Conservation (phyloP, 2,888 invertebrate species). For the Sinotaia quadrata region DNA sequence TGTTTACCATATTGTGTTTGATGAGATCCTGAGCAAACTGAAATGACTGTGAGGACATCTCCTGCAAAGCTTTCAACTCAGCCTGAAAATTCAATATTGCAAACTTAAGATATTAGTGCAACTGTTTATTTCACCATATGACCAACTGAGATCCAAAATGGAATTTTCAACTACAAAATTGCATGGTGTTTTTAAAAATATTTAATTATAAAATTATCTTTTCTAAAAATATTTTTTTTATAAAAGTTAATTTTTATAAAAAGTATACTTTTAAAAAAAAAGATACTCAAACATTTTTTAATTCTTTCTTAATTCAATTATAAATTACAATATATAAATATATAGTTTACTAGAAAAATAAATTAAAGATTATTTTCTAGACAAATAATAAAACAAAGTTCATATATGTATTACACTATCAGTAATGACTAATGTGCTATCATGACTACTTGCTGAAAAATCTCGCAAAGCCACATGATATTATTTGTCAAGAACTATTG, state of each 20-base stretch:
- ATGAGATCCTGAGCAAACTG: conserved; percentile 92
- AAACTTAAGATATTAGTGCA: no score
- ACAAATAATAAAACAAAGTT: neutral
- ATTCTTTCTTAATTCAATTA: neutral
- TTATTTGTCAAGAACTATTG: no score
- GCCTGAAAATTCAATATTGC: conserved; percentile 74
- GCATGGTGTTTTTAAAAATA: no score
- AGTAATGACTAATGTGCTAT: neutral
- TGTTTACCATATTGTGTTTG: conserved; percentile 84
- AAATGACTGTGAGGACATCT: conserved; percentile 80
- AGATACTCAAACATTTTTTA: neutral
- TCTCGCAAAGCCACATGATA: no score
- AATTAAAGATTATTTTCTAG: neutral
- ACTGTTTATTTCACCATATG: no score
- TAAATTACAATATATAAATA: neutral
- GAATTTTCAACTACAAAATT: no score
- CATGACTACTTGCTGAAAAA: no score
- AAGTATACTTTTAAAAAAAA: no score
- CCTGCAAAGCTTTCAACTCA: conserved; percentile 84
- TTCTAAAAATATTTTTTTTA: no score
- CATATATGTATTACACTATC: neutral
- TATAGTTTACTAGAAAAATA: neutral
- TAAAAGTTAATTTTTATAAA: no score
- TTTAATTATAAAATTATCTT: no score
- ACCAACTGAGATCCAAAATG: no score